Percentiles rank a stretch among this genome's conserved stretches.
Conservation (phyloP, 1,140 invertebrate species). For the Calliphora vicina region DNA sequence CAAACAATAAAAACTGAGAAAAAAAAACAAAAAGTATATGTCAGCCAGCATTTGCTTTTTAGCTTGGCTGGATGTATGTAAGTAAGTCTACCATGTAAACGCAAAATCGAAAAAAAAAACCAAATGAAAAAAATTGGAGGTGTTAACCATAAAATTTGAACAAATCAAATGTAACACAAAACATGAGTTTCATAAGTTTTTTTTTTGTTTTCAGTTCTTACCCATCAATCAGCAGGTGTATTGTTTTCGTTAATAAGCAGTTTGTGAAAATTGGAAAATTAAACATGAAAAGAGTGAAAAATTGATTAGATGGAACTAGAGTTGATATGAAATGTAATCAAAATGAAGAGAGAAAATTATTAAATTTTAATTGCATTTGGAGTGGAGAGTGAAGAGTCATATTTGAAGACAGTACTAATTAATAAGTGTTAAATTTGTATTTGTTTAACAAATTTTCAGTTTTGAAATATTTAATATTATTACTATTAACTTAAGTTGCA, state of each 20-base stretch:
- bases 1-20: not conserved
- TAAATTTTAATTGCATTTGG: too few species aligned
- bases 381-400: not conserved
- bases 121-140: not conserved
- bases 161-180: conserved; percentile 8
- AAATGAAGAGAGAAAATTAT: not conserved
- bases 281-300: conserved; percentile 5
- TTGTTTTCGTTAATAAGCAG: conserved; percentile 27
- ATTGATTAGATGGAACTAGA: not conserved
- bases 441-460: too few species aligned
- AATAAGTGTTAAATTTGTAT: too few species aligned
- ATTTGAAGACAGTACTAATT: not conserved
- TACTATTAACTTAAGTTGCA: too few species aligned
- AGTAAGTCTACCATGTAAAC: not conserved
- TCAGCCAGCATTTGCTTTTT: not conserved
- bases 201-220: not conserved
- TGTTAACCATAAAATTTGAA: conserved; percentile 30
- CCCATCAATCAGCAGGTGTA: conserved; percentile 30
- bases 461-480: too few species aligned
- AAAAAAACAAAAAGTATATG: not conserved
- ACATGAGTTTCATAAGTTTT: conserved; percentile 9
- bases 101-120: not conserved
- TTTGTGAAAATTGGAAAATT: conserved; percentile 33
- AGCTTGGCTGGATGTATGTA: not conserved
- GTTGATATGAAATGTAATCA: not conserved